A percentile compares a stretch with the other conserved stretches of the same genome.
Conservation (phyloP, 2,113 vertebrate species). For the Caloenas nicobarica region DNA sequence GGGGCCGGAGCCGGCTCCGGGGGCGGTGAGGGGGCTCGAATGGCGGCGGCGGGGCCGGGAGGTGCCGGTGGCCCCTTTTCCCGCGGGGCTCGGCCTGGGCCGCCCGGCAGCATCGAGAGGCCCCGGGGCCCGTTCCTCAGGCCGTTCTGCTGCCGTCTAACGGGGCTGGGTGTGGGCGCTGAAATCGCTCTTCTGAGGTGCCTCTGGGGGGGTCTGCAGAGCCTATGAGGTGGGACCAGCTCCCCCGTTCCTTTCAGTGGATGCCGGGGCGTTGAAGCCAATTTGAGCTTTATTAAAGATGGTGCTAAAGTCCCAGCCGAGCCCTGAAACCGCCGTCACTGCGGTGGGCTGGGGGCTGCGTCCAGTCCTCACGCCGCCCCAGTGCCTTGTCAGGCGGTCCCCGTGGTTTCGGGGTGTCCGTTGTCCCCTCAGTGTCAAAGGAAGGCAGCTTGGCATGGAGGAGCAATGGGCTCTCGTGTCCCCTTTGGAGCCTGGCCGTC, state of each 20-base stretch:
- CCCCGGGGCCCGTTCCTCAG: not conserved
- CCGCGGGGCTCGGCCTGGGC: not conserved
- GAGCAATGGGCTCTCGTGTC: fast-evolving
- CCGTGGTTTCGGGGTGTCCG: not conserved
- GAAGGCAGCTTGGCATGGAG: not conserved
- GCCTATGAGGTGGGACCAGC: not conserved
- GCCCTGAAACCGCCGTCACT: fast-evolving
- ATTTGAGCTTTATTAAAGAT: not conserved
- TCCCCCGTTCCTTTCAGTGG: not conserved
- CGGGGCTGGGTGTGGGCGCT: not conserved
- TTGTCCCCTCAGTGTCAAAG: not conserved
- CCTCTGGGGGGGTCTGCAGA: not conserved
- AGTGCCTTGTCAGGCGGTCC: too few relatives aligned
- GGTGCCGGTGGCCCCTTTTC: not conserved
- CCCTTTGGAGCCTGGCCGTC: not conserved
- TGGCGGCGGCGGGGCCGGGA: not conserved
- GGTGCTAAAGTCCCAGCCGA: too few relatives aligned
- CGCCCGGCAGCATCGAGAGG: not conserved
- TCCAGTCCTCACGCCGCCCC: too few relatives aligned
- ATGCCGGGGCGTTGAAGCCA: fast-evolving
- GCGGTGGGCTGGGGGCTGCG: not conserved
- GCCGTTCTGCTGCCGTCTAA: not conserved
- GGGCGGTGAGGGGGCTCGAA: not conserved
- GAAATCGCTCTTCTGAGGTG: not conserved
- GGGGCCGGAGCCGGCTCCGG: not conserved